Conservation (phyloP, 2,797 vertebrate species). For the Novumbra hubbsi region DNA sequence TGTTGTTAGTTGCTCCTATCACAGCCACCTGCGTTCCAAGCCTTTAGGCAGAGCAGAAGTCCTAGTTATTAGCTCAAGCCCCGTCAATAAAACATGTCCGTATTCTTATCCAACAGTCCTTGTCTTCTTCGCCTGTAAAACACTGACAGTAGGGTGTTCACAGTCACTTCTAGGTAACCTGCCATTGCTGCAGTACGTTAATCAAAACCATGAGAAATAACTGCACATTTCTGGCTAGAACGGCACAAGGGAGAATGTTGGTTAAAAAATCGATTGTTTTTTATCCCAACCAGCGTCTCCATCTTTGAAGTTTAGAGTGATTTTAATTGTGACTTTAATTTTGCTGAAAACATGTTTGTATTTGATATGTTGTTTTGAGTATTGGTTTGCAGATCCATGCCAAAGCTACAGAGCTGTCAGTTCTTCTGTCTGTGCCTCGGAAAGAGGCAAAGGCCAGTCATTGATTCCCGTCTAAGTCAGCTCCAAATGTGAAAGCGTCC, state of each 20-base stretch:
- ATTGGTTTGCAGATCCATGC: too few relatives aligned
- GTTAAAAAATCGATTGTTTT: not conserved
- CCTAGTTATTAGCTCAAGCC: not conserved
- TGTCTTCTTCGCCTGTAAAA: not conserved
- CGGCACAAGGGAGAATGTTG: not conserved
- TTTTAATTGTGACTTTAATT: too few relatives aligned
- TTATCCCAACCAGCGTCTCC: not conserved
- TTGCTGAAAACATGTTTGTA: too few relatives aligned
- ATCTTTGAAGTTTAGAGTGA: not conserved
- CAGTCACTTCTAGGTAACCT: not conserved
- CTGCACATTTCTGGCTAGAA: not conserved
- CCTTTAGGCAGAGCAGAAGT: not conserved
- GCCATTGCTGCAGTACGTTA: not conserved
- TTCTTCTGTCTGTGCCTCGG: too few relatives aligned
- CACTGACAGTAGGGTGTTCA: not conserved
- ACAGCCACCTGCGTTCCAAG: not conserved
- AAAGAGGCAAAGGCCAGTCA: too few relatives aligned
- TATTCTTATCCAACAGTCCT: not conserved
- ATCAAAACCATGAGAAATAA: not conserved
- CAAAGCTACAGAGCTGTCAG: too few relatives aligned
- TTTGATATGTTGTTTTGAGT: too few relatives aligned
- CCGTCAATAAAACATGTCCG: not conserved
- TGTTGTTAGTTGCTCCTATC: not conserved
- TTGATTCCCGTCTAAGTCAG: too few relatives aligned
- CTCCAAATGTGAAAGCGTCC: not conserved